Evolutionary conservation across 2,888 invertebrate species (phyloP), one percentile per base, ranked within the genome.

Genomic region (Drosophila differens): DNA sequence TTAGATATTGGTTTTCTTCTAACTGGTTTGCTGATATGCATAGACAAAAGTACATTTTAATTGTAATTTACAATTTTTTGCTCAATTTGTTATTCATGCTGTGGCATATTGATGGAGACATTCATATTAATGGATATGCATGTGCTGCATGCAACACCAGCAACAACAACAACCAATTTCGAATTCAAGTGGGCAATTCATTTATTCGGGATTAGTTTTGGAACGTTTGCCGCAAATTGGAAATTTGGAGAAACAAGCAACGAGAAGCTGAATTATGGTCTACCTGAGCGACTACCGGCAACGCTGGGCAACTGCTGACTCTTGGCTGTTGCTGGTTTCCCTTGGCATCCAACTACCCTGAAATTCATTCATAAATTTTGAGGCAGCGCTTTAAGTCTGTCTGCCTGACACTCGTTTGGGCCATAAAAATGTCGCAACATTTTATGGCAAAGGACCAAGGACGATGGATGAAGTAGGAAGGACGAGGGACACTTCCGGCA

Each of bases 401-500:
- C 62, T 51, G 64, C 44, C 63, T 52, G 64, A 70, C 87, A 85
- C 85, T 88, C 85, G 83, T 73, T 65, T 63, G 74, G 86, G 86
- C 89, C 89, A 85, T 85, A 85, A 85, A 85, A 85, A 83, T 89
- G 90, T 85, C 90, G 89, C 85, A 86, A 86, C 79, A 88, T 81
- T 89, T 88, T 88, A 90, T 83, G 90, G 71, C 49, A 44, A 49
- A 72, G 66, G 63, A 82, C 76, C 64, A 25, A 39, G 22, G 22
- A 19, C n/a, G 28, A 44, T 32, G 30, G 3, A 28, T 14, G 22
- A 9, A 28, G 61, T 22, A 54, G 22, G 14, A 2, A 22, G 59
- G 39, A 55, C 89, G 85, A 74, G 84, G 83, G 83, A 82, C 84
- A 90, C 90, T 90, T 90, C 84, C 84, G 89, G 89, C 83, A 79